Base-by-base conservation (phyloP, 2,113 vertebrate species). In the Zootoca vivipara region DNA sequence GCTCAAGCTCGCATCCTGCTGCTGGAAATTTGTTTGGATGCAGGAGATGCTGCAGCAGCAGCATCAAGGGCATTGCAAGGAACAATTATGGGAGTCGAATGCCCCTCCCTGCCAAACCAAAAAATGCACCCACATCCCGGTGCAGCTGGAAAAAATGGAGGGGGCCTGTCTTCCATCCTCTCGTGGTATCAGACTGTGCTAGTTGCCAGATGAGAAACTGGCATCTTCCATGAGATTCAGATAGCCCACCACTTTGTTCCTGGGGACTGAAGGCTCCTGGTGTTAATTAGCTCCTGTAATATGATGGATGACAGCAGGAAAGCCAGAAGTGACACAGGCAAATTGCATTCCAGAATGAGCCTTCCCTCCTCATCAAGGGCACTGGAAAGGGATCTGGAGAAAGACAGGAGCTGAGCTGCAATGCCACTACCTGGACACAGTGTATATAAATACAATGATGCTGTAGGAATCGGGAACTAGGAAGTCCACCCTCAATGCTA, bases 61-160 rank as follows among this genome's bases (percentile, higher is more conserved):
- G 75, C 75, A 92, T 92, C 92, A 96, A 94, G 94, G 93, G 91
- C 94, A 94, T 90, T 91, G 73, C 2, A 33, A 93, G 90, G 85
- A 72, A 91, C 64, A 88, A 40, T 83, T 90, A 16, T 83, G 91
- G 62, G 65, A 81, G 78, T 79, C 33, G 58, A 82, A 89, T 0
- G 0, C 33, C 35, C 74, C n/a, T 90, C 86, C 65, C 46, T 69
- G 40, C 78, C 84, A 77, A 91, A 86, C 33, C 74, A 33, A 46
- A 70, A 77, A 87, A 30, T 56, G 78, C 86, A 85, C 24, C 30
- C 40, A 87, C 42, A 7, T 38, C n/a, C 84, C 87, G 78, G 64
- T 78, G 18, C 56, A 87, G 85, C 26, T 7, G 0, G 78, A 0
- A 5, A 5, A 89, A 84, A 80, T 35, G 79, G 85, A 89, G 52